Evolutionary conservation across 1,140 invertebrate species (phyloP), one percentile per base, ranked within the genome.

Genomic region (Nephila pilipes): DNA sequence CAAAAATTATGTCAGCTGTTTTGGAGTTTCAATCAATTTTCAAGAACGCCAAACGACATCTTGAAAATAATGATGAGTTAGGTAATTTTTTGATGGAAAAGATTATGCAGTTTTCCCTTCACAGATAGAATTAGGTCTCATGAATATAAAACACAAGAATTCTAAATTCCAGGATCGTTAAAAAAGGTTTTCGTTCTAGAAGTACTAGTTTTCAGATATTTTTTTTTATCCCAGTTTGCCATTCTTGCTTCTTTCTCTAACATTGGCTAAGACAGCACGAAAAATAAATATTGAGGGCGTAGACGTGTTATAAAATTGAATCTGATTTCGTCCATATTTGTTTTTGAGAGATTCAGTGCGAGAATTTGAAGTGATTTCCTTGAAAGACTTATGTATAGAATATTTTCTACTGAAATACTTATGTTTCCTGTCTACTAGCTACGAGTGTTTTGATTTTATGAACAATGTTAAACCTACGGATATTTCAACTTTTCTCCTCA

Each of bases 81-180:
- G 65, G 14, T 69, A 69, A 69, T 69, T 69, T 69, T 69, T 69
- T 69, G 65, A 69, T 14, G 14, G 29, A 25, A 69, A 60, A 69
- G 14, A 32, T 69, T 69, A 6, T 29, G 14, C 29, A 36, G 29
- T 2, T 20, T 29, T 69, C 16, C 16, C 4, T 32, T 25, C 14
- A 25, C 2, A 29, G 65, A 69, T 29, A 32, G 25, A 32, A 29
- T 69, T 14, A 25, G 25, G 12, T 10, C 29, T 69, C 65, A 69
- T 69, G 65, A 69, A 69, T 69, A 69, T 69, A 69, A 69, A 69
- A 69, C 65, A 69, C 65, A 12, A 25, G 65, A 69, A 32, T 69
- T 69, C 65, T 10, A 69, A 69, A 69, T 69, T 69, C 25, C 0
- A 25, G 12, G 25, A 69, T 69, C 65, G 65, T 69, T 25, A 69